Percentiles rank a stretch among this genome's conserved stretches.
Conservation (phyloP, 92 coral and sea anemone genomes). For the Palythoa grandis region DNA sequence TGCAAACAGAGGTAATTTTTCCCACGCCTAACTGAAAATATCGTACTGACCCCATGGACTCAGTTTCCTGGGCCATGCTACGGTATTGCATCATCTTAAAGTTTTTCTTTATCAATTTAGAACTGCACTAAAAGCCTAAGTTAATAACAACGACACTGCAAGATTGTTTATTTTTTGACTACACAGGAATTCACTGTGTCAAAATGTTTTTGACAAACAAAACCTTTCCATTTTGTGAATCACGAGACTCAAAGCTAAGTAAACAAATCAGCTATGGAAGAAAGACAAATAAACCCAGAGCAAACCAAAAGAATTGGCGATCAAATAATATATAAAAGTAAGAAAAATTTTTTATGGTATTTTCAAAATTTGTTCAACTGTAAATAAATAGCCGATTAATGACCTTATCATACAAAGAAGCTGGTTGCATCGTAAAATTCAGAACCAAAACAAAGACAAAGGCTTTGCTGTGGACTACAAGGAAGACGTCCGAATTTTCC, state of each 20-base stretch:
- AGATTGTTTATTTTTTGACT: not conserved
- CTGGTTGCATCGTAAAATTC: not conserved
- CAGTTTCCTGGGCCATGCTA: not conserved
- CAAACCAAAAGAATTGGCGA: not conserved
- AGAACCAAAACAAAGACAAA: not conserved
- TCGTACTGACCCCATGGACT: no score
- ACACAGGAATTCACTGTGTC: not conserved
- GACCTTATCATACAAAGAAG: not conserved
- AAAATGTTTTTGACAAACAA: not conserved
- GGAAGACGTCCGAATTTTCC: no score
- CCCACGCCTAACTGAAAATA: not conserved
- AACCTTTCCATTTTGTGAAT: not conserved
- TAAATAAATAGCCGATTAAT: not conserved
- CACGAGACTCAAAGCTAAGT: not conserved
- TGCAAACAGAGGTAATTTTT: conserved; percentile 24
- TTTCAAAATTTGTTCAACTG: not conserved
- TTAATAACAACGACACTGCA: not conserved
- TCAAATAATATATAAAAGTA: not conserved
- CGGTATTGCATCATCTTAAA: not conserved
- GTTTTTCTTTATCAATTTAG: not conserved
- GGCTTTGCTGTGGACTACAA: no score
- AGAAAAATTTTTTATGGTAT: not conserved
- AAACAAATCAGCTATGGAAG: not conserved
- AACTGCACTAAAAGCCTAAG: not conserved
- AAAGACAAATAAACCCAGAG: not conserved